phyloP scores from a whole-genome alignment of 1,140 invertebrate species.

The Yoshiicerus persimilis region DNA sequence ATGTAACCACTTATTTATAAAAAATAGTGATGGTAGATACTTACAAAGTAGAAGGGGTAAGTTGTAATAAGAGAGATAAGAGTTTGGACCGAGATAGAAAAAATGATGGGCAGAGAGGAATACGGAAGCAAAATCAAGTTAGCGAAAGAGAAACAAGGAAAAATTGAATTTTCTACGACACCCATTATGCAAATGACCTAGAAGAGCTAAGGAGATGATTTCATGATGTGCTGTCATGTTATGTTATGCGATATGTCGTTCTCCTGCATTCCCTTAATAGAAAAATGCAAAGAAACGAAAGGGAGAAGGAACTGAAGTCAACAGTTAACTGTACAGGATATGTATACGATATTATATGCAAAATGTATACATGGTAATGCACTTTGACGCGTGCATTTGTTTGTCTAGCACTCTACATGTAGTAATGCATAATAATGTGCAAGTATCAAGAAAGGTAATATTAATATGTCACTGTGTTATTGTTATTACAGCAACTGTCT shows the following conservation, averaged over 20 bases:
- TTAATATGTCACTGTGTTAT: not conserved
- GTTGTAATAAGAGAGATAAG: not conserved
- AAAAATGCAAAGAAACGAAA: not conserved
- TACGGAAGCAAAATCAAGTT: not conserved
- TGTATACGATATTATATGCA: not conserved
- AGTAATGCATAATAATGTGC: not conserved
- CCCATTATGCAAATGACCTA: slow-evolving; percentile 33
- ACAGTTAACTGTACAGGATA: not conserved
- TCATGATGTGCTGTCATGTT: not conserved
- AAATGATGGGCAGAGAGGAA: not conserved
- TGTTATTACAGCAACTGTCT: not conserved
- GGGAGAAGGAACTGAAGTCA: not conserved
- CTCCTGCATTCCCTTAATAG: not conserved
- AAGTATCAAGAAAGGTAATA: not conserved
- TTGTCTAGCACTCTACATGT: not conserved
- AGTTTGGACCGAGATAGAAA: not conserved
- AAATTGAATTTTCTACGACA: slow-evolving; percentile 34
- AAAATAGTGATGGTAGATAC: not conserved
- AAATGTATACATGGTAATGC: not conserved
- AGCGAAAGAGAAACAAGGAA: slow-evolving; percentile 28
- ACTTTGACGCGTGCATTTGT: not conserved
- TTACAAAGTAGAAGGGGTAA: not conserved
- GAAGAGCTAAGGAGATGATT: not conserved
- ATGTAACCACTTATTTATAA: no score
- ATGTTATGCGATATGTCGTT: not conserved